Evolutionary conservation across 2,888 invertebrate genomes (phyloP), one percentile per base, ranked within the genome.

Genomic region (Habroteleia sp.): DNA sequence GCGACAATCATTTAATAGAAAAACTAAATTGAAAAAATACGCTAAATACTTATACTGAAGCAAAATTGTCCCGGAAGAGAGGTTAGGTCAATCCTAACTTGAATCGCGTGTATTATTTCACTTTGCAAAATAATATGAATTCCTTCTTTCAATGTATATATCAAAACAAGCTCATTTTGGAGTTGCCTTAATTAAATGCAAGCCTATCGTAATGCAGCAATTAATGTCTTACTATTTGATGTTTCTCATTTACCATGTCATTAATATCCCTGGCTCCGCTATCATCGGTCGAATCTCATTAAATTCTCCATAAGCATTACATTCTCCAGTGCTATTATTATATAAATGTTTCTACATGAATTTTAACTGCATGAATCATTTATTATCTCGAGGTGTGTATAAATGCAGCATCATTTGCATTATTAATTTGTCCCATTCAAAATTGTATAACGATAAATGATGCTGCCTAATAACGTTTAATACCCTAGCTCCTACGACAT

Each of bases 281-380:
- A 50, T 41, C 48, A 37, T 27, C 39, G 33, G 23, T 14, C 8
- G 23, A 41, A 48, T 63, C 31, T 31, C 50, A 50, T 50, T 63
- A 41, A 63, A 41, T 50, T 31, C 46, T 16, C 29, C 39, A 39
- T 29, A 48, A 62, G 48, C 60, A n/a, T n/a, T n/a, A n/a, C n/a
- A n/a, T n/a, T n/a, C n/a, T n/a, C n/a, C n/a, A n/a, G n/a, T n/a
- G n/a, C n/a, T n/a, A n/a, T n/a, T 25, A 46, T 44, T 60, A 62
- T 39, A 27, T 29, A 37, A 48, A 48, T 48, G 60, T 17, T 62
- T 48, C 46, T 46, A 25, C 39, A 48, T 46, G 37, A 44, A 60
- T 46, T 60, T 35, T 37, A 44, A 44, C 37, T 37, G 23, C 25
- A 35, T 27, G 37, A 37, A 25, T 44, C 35, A 37, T 60, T 46